Conservation (phyloP, 1,140 invertebrate species). For the Psix sp. region DNA sequence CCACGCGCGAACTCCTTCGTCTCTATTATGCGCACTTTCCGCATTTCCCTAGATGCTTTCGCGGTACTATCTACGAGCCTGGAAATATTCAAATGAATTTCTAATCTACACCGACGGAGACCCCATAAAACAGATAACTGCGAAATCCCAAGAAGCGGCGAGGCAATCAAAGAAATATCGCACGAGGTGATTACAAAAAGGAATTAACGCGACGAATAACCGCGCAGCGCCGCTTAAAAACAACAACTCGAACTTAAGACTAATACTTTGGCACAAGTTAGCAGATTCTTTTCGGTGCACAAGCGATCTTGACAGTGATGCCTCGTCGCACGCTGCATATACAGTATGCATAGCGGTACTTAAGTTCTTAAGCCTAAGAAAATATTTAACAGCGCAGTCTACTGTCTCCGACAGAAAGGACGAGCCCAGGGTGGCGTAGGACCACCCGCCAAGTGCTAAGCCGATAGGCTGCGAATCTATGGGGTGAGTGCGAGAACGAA, state of each 20-base stretch:
- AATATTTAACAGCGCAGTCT: conserved; percentile 66
- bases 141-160: conserved; percentile 16
- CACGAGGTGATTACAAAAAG: neutral
- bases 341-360: conserved; percentile 63
- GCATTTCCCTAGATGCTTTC: conserved; percentile 57
- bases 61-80: conserved; percentile 61
- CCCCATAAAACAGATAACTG: conserved; percentile 48
- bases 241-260: neutral
- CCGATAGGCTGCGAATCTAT: conserved; percentile 75
- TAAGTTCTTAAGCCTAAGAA: conserved; percentile 71
- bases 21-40: conserved; percentile 44
- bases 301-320: conserved; percentile 42
- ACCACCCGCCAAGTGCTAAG: conserved; percentile 74
- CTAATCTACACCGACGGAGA: conserved; percentile 64
- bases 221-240: neutral
- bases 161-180: conserved; percentile 2
- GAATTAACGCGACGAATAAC: neutral
- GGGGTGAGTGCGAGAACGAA: conserved; percentile 69
- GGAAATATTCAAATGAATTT: conserved; percentile 74
- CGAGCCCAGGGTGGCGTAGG: conserved; percentile 63
- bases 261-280: conserved; percentile 6
- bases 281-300: conserved; percentile 14
- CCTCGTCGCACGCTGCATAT: conserved; percentile 40
- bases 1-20: conserved; percentile 33
- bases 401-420: conserved; percentile 51